phyloP scores from a whole-genome alignment of 2,888 invertebrate species.

The Dendrolimus houi region DNA sequence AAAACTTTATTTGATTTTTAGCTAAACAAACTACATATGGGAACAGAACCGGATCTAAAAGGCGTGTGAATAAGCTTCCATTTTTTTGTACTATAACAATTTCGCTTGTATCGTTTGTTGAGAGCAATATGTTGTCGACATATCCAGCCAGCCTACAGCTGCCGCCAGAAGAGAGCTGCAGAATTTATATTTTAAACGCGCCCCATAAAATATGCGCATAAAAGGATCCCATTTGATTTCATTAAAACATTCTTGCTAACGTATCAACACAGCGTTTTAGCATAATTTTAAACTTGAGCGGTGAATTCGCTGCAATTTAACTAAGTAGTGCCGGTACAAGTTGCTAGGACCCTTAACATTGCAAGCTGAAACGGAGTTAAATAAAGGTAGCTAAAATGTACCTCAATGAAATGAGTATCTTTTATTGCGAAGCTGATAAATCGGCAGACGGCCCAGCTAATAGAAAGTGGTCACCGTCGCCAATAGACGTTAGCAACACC shows the following conservation, averaged over 20 bases:
- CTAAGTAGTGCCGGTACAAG: neutral
- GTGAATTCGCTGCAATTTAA: neutral
- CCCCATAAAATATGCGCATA: conserved; percentile 67
- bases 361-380: no score
- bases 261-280: conserved; percentile 26
- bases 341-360: no score
- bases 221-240: conserved; percentile 58
- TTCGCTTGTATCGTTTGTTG: conserved; percentile 27
- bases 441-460: no score
- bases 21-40: neutral
- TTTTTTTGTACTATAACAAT: conserved; percentile 15
- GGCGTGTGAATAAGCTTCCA: neutral
- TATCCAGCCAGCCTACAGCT: conserved; percentile 20
- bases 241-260: conserved; percentile 39
- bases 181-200: conserved; percentile 34
- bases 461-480: no score
- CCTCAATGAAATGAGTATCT: no score
- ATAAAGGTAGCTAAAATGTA: no score
- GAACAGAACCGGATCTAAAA: neutral
- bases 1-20: no score
- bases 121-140: conserved; percentile 40
- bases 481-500: no score
- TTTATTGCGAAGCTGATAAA: no score
- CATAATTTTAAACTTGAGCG: conserved; percentile 26
- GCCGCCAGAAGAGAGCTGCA: conserved; percentile 15